Evolutionary conservation across 1,140 invertebrate species (phyloP).

Genomic region (Cylas formicarius): DNA sequence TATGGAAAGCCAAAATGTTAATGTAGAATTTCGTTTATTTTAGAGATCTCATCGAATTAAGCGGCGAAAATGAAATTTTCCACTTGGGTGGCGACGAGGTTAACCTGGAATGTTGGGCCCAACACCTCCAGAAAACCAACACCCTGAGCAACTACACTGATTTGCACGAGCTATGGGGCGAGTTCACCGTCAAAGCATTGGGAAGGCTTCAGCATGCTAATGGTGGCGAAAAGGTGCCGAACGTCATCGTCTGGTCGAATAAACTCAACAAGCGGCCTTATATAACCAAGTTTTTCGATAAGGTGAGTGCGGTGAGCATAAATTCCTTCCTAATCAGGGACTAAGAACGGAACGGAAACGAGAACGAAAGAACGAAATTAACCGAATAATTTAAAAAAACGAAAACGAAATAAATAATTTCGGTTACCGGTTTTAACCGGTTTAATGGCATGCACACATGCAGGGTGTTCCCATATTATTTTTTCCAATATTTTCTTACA

Average conservation of each 20-base stretch:
- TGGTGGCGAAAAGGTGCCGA: conserved; percentile 52
- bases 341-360: too few relatives aligned
- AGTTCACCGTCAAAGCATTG: conserved; percentile 62
- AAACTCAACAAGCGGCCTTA: conserved; percentile 67
- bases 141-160: conserved; percentile 61
- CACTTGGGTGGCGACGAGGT: conserved; percentile 83
- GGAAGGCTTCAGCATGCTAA: conserved; percentile 57
- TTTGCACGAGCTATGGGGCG: conserved; percentile 67
- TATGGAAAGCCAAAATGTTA: too few relatives aligned
- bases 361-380: too few relatives aligned
- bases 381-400: too few relatives aligned
- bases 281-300: conserved; percentile 51
- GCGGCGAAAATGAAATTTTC: conserved; percentile 59
- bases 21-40: conserved; percentile 7
- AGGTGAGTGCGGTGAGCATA: conserved; percentile 47
- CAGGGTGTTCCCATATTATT: too few relatives aligned
- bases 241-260: conserved; percentile 71
- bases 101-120: conserved; percentile 65
- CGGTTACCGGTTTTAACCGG: too few relatives aligned
- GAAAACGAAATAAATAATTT: too few relatives aligned
- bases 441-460: too few relatives aligned
- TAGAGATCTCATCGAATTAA: conserved; percentile 56
- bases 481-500: too few relatives aligned
- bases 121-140: conserved; percentile 45
- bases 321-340: too few relatives aligned